A percentile compares a stretch with the other conserved stretches of the same genome.
These are phyloP conservation scores for Zalophus californianus DNA, from an alignment of 2,797 vertebrate genomes.

Conservation along the genomic window DNA sequence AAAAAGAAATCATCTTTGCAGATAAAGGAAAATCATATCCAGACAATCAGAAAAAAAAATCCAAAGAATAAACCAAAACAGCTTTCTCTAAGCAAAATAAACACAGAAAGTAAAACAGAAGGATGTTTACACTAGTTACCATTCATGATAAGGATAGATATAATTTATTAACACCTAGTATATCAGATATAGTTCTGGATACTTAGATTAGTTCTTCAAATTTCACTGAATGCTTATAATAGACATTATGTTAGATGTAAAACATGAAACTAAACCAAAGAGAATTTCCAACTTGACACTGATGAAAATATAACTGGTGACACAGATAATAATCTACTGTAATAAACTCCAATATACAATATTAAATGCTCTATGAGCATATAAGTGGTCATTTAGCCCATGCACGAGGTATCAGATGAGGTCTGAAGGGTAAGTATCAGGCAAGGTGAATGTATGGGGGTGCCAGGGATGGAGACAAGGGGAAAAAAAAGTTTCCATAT, in stretches of 20 bases:
- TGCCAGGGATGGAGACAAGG: background rate
- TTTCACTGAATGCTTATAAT: background rate
- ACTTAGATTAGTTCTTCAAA: background rate
- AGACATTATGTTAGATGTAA: background rate
- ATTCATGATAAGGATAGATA: background rate
- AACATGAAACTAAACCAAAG: background rate
- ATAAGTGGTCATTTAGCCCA: background rate
- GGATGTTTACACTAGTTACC: background rate
- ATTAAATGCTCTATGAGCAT: background rate
- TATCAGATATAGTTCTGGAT: background rate
- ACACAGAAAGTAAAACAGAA: background rate
- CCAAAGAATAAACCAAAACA: background rate
- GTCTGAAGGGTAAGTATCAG: background rate
- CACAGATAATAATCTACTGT: background rate
- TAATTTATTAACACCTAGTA: background rate
- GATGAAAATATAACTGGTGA: background rate
- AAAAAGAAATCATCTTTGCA: background rate
- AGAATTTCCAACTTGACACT: background rate
- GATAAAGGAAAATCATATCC: background rate
- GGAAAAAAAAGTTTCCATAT: background rate
- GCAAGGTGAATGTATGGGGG: accelerated
- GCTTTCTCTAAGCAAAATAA: background rate
- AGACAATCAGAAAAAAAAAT: background rate
- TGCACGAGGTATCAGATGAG: background rate
- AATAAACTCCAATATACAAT: background rate